Conservation (phyloP, 2,797 vertebrate genomes). For the Rhadinocentrus ornatus region DNA sequence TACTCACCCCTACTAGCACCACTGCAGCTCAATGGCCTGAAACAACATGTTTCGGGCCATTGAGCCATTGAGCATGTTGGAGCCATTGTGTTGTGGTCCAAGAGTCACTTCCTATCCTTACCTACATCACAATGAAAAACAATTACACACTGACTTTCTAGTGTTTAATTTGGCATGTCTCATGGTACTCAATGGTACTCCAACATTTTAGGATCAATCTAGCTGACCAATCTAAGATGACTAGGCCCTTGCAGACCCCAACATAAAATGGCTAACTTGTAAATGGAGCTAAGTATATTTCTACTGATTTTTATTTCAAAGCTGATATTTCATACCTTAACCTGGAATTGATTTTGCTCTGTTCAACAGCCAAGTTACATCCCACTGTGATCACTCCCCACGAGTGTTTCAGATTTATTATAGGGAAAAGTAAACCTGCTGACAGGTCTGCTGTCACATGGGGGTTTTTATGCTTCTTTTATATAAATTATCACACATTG, state of each 20-base stretch:
- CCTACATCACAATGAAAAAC: not conserved
- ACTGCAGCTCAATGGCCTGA: not conserved
- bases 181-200: not conserved
- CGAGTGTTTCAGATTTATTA: conserved; percentile 1
- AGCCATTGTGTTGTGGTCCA: too few species aligned
- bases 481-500: conserved; percentile 29
- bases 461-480: conserved; percentile 5
- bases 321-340: not conserved
- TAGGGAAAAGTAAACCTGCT: conserved; percentile 8
- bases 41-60: not conserved
- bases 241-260: not conserved
- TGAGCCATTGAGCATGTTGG: too few species aligned
- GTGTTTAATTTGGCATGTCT: not conserved
- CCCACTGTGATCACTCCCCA: not conserved
- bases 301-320: not conserved
- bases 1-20: not conserved
- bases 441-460: conserved; percentile 7
- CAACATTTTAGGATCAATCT: not conserved
- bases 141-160: not conserved
- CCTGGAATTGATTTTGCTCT: not conserved
- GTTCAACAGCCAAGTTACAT: not conserved
- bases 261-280: not conserved
- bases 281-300: not conserved
- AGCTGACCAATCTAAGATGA: not conserved
- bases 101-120: not conserved